Conservation (phyloP, 2,888 invertebrate species). For the Tanaodytes sp. region DNA sequence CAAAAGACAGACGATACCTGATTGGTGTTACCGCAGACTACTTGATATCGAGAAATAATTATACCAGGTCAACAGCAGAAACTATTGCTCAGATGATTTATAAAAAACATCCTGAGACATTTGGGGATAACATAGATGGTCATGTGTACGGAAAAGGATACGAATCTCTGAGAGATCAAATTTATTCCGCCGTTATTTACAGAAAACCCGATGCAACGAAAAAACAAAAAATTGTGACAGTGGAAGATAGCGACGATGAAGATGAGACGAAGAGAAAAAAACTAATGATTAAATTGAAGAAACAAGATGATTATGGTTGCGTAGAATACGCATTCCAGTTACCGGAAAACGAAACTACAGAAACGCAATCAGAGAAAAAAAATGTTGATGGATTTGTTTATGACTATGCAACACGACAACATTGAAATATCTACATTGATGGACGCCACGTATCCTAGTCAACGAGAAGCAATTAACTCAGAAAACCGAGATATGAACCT, state of each 20-base stretch:
- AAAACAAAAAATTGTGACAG: background rate
- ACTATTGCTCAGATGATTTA: background rate
- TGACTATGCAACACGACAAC: background rate
- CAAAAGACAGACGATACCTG: background rate
- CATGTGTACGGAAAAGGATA: background rate
- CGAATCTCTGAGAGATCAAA: background rate
- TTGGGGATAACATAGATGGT: background rate
- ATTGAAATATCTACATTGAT: constrained; percentile 13
- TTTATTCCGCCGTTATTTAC: background rate
- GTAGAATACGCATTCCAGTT: background rate
- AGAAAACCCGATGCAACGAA: background rate
- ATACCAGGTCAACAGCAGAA: background rate
- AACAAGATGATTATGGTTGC: background rate
- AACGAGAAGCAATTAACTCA: constrained; percentile 18
- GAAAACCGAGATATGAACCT: background rate
- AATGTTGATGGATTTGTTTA: constrained; percentile 11
- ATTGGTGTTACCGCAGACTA: too few relatives aligned
- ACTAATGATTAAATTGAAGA: background rate
- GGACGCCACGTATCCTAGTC: constrained; percentile 30
- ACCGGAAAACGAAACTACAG: constrained; percentile 19
- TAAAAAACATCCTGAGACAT: background rate
- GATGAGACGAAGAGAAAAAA: background rate
- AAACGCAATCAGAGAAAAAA: constrained; percentile 27
- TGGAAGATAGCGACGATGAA: background rate
- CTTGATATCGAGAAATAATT: background rate